Percentiles rank a stretch among this genome's conserved stretches.
These are phyloP conservation scores for Erpornis zantholeuca DNA, from an alignment of 2,113 vertebrate genomes.

Conservation along the genomic window DNA sequence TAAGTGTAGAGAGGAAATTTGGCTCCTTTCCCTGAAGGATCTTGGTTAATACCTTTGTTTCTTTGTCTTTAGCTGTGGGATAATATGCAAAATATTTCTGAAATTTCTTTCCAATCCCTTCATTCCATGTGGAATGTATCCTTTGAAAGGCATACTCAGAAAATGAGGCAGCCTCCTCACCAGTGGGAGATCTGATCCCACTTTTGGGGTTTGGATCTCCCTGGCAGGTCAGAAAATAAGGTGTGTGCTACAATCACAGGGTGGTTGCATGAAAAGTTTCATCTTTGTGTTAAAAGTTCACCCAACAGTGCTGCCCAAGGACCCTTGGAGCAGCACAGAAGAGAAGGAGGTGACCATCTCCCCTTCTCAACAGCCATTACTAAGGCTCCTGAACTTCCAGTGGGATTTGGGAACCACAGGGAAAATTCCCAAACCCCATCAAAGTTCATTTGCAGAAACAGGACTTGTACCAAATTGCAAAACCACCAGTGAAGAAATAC, in stretches of 20 bases:
- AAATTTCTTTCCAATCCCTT: background rate
- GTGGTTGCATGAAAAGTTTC: background rate
- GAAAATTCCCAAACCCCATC: background rate
- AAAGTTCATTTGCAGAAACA: background rate
- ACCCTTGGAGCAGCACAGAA: background rate
- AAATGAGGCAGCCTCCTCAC: background rate
- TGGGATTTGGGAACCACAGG: background rate
- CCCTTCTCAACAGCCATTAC: background rate
- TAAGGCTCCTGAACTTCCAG: background rate
- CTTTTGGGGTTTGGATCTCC: background rate
- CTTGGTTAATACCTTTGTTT: background rate
- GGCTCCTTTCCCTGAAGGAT: background rate
- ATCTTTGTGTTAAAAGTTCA: background rate
- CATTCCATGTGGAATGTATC: rapidly evolving
- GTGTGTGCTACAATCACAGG: rapidly evolving
- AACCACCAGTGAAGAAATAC: background rate
- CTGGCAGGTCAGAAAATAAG: background rate
- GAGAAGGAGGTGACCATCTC: background rate
- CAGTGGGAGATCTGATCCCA: background rate
- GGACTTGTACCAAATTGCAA: background rate
- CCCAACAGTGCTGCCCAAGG: background rate
- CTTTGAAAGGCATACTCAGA: background rate
- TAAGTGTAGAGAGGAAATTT: background rate
- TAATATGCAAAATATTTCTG: background rate
- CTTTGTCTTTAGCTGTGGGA: background rate